Base-by-base conservation (phyloP, 1,140 invertebrate genomes). In the Notospermus geniculatus region DNA sequence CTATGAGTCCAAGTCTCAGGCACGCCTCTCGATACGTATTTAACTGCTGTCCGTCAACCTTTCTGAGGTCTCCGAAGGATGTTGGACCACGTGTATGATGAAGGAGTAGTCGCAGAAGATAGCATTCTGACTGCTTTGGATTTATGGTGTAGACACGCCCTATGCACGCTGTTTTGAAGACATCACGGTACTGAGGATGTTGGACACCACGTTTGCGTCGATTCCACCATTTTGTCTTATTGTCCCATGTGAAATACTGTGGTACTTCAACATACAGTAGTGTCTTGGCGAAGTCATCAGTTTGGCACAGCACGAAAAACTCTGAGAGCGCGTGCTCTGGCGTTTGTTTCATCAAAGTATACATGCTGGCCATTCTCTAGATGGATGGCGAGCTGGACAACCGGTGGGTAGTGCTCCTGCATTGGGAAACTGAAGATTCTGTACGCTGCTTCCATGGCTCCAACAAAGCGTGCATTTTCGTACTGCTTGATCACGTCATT, bases 351-450 rank as follows among this genome's bases (percentile, higher is more conserved):
- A 50, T 64, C 80, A 62, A 80, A 82, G 64, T 82, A 80, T 54
- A 78, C 71, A 66, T 74, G 32, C 70, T 85, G 80, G 59, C 78
- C 73, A 71, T 79, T 80, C 67, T 80, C 71, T n/a, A 86, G 65
- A 77, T 85, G 82, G 7, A 84, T 80, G 5, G 72, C 73, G 32
- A 85, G 71, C 63, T 80, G 76, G 36, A 75, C 56, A 5, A 50
- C 46, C n/a, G 46, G 5, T 46, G 79, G 76, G 66, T 75, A 65
- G 23, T 78, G 56, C 71, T 84, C 77, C 66, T 84, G 80, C 59
- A 74, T 67, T 19, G 60, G 39, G 27, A 66, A 73, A 25, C 59
- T 45, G 56, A 74, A 56, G 55, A 72, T 68, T 25, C 71, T 55
- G 65, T 71, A 76, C 19, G 69, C 55, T 27, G 71, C 71, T 62